These are phyloP conservation scores for Pardalotus punctatus DNA, from an alignment of 2,113 vertebrate species.

Conservation along the genomic window DNA sequence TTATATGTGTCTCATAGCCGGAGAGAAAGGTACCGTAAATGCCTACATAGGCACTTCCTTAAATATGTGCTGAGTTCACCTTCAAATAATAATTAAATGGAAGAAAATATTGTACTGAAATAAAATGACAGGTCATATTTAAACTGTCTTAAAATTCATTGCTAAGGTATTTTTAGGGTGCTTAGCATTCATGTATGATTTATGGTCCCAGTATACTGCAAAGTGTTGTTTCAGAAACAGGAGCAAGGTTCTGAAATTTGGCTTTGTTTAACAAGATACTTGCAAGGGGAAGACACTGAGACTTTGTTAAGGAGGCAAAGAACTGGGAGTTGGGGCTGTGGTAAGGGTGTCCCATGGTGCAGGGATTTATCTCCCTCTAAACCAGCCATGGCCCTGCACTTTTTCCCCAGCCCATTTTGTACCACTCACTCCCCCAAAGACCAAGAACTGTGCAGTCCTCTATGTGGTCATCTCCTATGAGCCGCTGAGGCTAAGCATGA, in stretches of 20 bases:
- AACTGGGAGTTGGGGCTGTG: background rate
- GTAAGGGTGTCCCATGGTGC: background rate
- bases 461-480: background rate
- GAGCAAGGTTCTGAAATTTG: background rate
- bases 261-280: background rate
- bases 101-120: conserved; percentile 10
- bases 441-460: background rate
- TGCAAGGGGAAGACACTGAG: background rate
- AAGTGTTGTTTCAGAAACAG: background rate
- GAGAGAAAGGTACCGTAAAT: background rate
- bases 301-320: background rate
- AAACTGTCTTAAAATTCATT: conserved; percentile 1
- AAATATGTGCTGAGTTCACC: conserved; percentile 13
- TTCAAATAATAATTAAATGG: conserved; percentile 6
- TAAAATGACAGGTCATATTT: conserved; percentile 28
- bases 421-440: background rate
- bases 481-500: background rate
- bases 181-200: background rate
- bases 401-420: background rate
- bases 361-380: background rate
- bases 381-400: background rate
- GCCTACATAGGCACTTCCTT: background rate
- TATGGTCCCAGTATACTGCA: background rate
- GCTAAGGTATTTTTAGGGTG: conserved; percentile 16
- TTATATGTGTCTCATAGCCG: background rate